Percentiles rank a stretch among this genome's conserved stretches.
Evolutionary conservation across 2,888 invertebrate genomes (phyloP).

Genomic region (Chironomus tentans): DNA sequence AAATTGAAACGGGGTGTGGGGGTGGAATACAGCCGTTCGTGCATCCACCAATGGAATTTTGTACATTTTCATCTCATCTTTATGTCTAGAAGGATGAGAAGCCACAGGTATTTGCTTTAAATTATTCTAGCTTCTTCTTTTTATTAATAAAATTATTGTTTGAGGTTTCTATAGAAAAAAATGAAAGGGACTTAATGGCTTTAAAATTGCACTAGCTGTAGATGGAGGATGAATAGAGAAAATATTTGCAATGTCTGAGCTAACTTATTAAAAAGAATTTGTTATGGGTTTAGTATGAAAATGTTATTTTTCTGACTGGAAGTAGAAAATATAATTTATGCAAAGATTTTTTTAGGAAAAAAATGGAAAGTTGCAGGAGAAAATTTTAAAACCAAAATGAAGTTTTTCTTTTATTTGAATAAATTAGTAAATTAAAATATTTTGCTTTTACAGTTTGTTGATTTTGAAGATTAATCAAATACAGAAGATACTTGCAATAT

Average conservation of each 20-base stretch:
- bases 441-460: too few species aligned
- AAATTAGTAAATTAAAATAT: too few species aligned
- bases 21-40: too few species aligned
- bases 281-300: neutral
- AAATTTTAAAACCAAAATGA: too few species aligned
- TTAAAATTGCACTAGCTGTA: neutral
- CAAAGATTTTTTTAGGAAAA: too few species aligned
- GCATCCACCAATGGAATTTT: too few species aligned
- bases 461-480: too few species aligned
- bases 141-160: neutral
- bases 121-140: neutral
- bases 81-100: neutral
- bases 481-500: too few species aligned
- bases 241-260: neutral
- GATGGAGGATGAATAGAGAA: neutral
- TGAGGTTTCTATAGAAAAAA: neutral
- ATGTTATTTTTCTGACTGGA: neutral
- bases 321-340: too few species aligned
- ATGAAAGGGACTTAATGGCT: neutral
- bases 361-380: too few species aligned
- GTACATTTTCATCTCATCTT: too few species aligned
- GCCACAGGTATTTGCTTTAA: neutral
- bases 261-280: neutral
- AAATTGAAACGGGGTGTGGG: neutral
- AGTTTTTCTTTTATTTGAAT: too few species aligned